A percentile compares a stretch with the other conserved stretches of the same genome.
Evolutionary conservation across 2,888 invertebrate species (phyloP).

Genomic region (Leptodirus hochenwartii): DNA sequence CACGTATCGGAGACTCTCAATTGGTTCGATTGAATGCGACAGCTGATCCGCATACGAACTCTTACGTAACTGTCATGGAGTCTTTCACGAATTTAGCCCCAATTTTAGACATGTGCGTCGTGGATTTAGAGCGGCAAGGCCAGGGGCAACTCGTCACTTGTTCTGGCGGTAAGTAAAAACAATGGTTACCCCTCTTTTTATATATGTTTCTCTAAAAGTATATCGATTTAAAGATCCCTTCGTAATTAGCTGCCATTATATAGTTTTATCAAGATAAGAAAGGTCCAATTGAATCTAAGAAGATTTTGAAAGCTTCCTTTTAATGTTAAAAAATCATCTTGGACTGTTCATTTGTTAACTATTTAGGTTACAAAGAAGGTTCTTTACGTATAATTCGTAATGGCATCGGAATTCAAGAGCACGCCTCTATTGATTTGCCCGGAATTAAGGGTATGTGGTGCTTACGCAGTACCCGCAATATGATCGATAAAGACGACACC

Average conservation of each 20-base stretch:
- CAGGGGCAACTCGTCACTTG: conserved; percentile 97
- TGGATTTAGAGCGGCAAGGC: conserved; percentile 89
- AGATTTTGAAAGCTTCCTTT: too few species aligned
- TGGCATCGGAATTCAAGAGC: conserved; percentile 97
- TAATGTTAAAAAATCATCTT: too few species aligned
- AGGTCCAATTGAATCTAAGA: too few species aligned
- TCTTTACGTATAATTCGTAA: conserved; percentile 92
- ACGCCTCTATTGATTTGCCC: conserved; percentile 90
- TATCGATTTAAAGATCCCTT: too few species aligned
- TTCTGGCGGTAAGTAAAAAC: too few species aligned
- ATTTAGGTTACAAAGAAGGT: conserved; percentile 95
- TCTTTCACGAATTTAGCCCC: conserved; percentile 94
- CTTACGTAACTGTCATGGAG: conserved; percentile 89
- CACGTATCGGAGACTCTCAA: conserved; percentile 91
- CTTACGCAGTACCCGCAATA: background rate
- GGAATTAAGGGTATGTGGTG: conserved; percentile 96
- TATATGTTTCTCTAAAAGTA: too few species aligned
- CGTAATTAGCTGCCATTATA: too few species aligned
- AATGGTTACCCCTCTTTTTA: too few species aligned
- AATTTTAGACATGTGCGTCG: conserved; percentile 94
- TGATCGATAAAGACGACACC: conserved; percentile 62
- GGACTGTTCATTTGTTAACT: too few species aligned
- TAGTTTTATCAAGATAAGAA: too few species aligned
- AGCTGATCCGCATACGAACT: conserved; percentile 67
- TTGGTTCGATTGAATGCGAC: conserved; percentile 74